Percentiles rank a stretch among this genome's conserved stretches.
These are phyloP conservation scores for Clarias gariepinus DNA, from an alignment of 2,113 vertebrate genomes.

Conservation along the genomic window DNA sequence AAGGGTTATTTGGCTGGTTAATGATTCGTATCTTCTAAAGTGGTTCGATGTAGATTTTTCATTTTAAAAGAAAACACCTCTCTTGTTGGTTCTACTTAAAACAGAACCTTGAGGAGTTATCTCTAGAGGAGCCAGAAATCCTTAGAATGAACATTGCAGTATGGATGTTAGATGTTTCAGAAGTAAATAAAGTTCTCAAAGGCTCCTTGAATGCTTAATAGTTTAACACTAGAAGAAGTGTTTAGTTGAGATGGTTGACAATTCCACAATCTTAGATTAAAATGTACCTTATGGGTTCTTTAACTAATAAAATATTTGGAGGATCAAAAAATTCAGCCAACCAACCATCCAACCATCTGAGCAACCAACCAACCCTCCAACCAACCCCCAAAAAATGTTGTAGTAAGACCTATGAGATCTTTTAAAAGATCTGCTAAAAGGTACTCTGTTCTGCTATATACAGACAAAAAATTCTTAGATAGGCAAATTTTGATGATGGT, in stretches of 20 bases:
- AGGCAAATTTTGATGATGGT: not conserved
- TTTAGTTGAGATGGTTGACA: not conserved
- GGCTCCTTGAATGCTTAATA: not conserved
- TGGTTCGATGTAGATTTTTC: too few relatives aligned
- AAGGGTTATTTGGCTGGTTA: too few relatives aligned
- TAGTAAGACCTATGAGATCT: not conserved
- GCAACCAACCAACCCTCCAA: not conserved
- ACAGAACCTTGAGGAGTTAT: not conserved
- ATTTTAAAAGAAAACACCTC: not conserved
- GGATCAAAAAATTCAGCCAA: not conserved
- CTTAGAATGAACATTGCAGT: not conserved
- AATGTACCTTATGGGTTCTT: not conserved
- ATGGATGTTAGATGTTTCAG: not conserved
- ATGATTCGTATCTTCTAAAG: too few relatives aligned
- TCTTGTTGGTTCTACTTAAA: not conserved
- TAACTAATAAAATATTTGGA: not conserved
- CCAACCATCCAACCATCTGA: not conserved
- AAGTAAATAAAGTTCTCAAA: not conserved
- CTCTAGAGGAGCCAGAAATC: not conserved
- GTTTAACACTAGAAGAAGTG: not conserved
- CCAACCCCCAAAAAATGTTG: not conserved
- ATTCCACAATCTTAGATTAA: not conserved
- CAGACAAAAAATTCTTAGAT: not conserved
- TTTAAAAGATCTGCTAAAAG: not conserved
- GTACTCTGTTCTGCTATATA: not conserved